Evolutionary conservation across 2,797 vertebrate species (phyloP).

Genomic region (Saxicola maurus): DNA sequence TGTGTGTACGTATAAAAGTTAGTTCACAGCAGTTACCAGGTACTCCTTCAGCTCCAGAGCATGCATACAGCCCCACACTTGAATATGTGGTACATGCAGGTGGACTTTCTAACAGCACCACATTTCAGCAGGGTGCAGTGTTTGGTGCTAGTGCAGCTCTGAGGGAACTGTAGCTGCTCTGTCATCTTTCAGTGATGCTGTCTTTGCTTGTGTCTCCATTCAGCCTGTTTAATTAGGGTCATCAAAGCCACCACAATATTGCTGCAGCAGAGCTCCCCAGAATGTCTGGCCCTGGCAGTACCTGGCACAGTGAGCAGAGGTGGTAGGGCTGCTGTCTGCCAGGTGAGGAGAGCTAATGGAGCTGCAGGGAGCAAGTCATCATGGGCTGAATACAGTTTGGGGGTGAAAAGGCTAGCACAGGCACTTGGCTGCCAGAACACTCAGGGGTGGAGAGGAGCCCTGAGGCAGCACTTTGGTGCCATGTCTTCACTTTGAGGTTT

Average conservation of each 20-base stretch:
- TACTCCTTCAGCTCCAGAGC: neutral
- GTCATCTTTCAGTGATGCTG: accelerated
- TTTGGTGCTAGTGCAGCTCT: neutral
- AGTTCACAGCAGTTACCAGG: neutral
- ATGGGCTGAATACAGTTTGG: neutral
- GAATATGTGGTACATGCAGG: neutral
- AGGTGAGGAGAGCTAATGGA: neutral
- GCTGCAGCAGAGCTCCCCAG: neutral
- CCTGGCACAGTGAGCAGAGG: neutral
- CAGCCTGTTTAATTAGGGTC: neutral
- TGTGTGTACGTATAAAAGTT: neutral
- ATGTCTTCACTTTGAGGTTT: neutral
- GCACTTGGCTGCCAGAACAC: accelerated
- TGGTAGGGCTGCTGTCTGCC: neutral
- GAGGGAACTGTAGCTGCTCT: neutral
- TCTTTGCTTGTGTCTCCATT: neutral
- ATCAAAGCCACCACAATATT: neutral
- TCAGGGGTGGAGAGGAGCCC: neutral
- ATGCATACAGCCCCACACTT: neutral
- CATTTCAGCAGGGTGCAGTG: neutral
- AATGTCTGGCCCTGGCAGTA: neutral
- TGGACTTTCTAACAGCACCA: neutral
- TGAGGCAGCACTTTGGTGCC: neutral
- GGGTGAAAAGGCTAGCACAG: neutral
- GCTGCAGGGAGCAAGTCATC: neutral